Evolutionary conservation across 53 echinoderm and acorn worm genomes (phyloP), one percentile per base, ranked within the genome.

Genomic region (Holothuria leucospilota): DNA sequence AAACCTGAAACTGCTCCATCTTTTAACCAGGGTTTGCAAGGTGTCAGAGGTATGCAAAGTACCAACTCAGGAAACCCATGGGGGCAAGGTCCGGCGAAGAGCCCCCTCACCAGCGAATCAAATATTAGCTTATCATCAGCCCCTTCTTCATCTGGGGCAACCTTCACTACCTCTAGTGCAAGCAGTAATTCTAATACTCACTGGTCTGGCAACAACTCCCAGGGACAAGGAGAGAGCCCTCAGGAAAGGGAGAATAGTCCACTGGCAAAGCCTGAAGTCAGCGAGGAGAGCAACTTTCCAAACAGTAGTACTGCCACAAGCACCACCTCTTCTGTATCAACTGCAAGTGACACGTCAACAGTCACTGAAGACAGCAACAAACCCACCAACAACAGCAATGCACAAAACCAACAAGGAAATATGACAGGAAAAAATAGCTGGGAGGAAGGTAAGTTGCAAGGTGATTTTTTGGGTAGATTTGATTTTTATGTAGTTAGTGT

Each of bases 81-180:
- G 68, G 49, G 65, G 23, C 65, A 41, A 67, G 65, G 84, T 41
- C 23, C 49, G 11, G 27, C 65, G 15, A 59, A 81, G 28, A 60
- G 27, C 39, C 81, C 81, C 21, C 61, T 38, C 38, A 81, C 59
- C 39, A 81, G 62, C 59, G 58, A 81, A 21, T 38, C 62, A 10
- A 67, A 49, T 42, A 67, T 42, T 26, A 49, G 49, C 84, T 38
- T 66, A 23, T 67, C 82, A 10, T 26, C 80, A 30, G 82, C 61
- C 41, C 23, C 84, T 40, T 62, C 84, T 66, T 65, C 84, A 24
- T 65, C 84, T 6, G 84, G 68, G 49, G 56, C 26, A 38, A 66
- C 84, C 40, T 83, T 66, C 66, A 83, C 84, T 83, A 83, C 84
- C 84, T 83, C 67, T 51, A 83, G 68, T 26, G 56, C 56, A 56